phyloP scores from a whole-genome alignment of 2,113 vertebrate genomes.

The Odocoileus virginianus region DNA sequence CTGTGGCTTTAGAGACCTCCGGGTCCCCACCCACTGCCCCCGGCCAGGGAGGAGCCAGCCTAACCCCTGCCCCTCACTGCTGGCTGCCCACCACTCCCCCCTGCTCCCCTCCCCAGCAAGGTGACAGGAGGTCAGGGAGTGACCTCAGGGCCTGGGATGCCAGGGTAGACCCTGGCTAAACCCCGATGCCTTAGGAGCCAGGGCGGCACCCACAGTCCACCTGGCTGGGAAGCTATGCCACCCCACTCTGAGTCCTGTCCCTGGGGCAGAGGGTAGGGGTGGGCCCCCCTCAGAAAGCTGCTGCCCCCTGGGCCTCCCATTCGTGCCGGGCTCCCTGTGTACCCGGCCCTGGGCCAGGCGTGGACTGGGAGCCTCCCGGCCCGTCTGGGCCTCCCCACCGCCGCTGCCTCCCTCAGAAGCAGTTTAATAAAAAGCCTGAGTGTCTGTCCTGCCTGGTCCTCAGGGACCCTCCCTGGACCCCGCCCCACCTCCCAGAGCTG shows the following conservation, averaged over 20 bases:
- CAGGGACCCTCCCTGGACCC: too few relatives aligned
- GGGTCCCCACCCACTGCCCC: neutral
- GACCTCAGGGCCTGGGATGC: neutral
- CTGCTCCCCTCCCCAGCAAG: neutral
- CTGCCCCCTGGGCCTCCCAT: neutral
- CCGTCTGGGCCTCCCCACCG: neutral
- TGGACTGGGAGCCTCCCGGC: neutral
- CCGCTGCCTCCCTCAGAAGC: neutral
- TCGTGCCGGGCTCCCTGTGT: neutral
- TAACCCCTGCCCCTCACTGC: neutral
- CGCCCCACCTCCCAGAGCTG: accelerated
- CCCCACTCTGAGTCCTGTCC: accelerated
- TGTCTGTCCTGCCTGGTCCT: neutral
- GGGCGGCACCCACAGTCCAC: neutral
- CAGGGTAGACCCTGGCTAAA: neutral
- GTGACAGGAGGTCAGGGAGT: neutral
- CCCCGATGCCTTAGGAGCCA: neutral
- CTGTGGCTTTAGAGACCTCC: neutral
- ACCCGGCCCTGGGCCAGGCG: neutral
- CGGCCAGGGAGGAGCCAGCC: neutral
- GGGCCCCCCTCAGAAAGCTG: neutral
- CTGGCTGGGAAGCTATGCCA: neutral
- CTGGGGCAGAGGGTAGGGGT: neutral
- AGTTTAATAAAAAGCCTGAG: neutral
- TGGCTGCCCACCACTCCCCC: neutral